These are phyloP conservation scores for Scyliorhinus canicula DNA, from an alignment of 2,797 vertebrate species.

Conservation along the genomic window DNA sequence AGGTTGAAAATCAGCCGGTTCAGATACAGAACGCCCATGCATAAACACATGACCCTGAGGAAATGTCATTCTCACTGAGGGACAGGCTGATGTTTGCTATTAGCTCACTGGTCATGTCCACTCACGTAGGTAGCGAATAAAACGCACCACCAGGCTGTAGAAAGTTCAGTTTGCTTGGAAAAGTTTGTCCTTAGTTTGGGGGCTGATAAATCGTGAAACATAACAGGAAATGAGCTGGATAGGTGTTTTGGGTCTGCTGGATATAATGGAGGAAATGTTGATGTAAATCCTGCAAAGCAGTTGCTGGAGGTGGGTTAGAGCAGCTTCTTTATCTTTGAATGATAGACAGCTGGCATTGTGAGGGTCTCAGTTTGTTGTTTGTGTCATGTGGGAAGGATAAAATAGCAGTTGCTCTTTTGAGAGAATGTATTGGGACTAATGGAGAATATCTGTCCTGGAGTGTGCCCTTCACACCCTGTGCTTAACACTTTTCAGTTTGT, in stretches of 20 bases:
- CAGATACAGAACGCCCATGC: too few relatives aligned
- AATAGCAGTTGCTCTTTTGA: background rate
- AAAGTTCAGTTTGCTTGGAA: background rate
- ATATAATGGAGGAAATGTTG: background rate
- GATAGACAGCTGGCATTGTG: background rate
- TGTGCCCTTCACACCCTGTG: background rate
- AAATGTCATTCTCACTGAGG: too few relatives aligned
- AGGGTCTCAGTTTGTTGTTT: background rate
- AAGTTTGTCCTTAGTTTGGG: background rate
- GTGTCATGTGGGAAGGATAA: background rate
- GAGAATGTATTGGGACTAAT: background rate
- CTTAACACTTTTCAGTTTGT: background rate
- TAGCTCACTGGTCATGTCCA: background rate
- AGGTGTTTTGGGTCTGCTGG: background rate
- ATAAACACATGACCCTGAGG: too few relatives aligned
- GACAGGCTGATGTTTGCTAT: too few relatives aligned
- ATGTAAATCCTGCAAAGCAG: background rate
- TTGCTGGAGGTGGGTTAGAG: background rate
- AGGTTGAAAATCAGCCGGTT: too few relatives aligned
- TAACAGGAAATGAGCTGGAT: background rate
- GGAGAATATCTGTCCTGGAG: background rate
- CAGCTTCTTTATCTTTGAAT: background rate
- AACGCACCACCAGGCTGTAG: background rate
- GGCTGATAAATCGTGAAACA: background rate
- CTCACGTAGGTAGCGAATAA: background rate